Evolutionary conservation across 2,888 invertebrate species (phyloP), one percentile per base, ranked within the genome.

Genomic region (Nymphalis urticae): DNA sequence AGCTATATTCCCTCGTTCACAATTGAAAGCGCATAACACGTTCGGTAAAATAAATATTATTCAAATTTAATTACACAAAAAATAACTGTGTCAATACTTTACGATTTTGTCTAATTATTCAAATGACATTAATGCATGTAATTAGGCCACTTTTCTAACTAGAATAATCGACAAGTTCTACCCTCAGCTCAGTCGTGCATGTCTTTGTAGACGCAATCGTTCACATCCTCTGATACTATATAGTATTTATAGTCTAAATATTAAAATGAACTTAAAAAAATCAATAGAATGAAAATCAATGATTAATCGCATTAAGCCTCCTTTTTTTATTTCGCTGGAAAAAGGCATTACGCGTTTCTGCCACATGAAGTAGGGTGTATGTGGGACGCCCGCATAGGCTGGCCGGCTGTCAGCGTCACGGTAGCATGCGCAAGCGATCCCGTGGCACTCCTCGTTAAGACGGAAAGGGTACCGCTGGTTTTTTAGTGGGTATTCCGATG

Each of bases 1-100:
- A 72, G 73, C 74, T 72, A 61, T 67, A 21, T 36, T 69, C 61
- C 58, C 65, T 42, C 32, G 42, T 36, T 62, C 59, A 42, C 61
- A 61, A 50, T 69, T 54, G 16, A 58, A 54, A 16, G 21, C 27
- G 53, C 21, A 53, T 53, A 68, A 71, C 68, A 24, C 36, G 68
- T 71, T 68, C 59, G 65, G 54, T 10, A 64, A 48, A 13, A 54
- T 54, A 53, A 19, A 61, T 48, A 67, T 47, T 62, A 58, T 62
- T 50, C 9, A 53, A 64, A 66, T 48, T 32, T 10, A 17, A 48
- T 47, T 51, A 27, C n/a, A 27, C 7, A 47, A 13, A 54, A 48
- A 56, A 56, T 16, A 32, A 47, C 51, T 58, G 56, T 42, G 48
- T 61, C 50, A 65, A 36, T 62, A 50, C n/a, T 61, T 9, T 36